Base-by-base conservation (phyloP, 2,888 invertebrate genomes). In the Folsomia manolachei region DNA sequence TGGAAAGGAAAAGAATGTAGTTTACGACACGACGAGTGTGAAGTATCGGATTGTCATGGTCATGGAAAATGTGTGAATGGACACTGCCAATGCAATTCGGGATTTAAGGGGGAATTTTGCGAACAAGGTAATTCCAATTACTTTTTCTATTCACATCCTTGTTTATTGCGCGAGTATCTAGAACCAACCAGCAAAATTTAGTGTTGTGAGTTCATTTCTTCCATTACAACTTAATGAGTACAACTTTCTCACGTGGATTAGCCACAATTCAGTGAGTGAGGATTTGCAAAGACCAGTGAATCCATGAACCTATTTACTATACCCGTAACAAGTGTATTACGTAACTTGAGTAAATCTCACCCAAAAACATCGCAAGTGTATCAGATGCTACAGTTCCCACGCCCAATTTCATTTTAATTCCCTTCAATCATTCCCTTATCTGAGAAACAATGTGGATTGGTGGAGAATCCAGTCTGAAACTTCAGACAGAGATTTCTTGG, bases 1-100 rank as follows among this genome's bases (percentile, higher is more conserved):
- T 99, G 97, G 97, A 98, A 97, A 85, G 98, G 98, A 80, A 93
- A 93, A 82, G 98, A 99, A 84, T 99, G 99, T 84, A 94, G 94
- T 63, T 86, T 97, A 80, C 88, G 95, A 60, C 94, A 95, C 84
- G 94, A 95, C 83, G 96, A 97, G 86, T 99, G 98, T 85, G 95
- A 96, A 86, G 93, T 97, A 82, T 89, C 94, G 27, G 95, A 96
- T 84, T 98, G 98, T 85, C 94, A 94, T 83, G 95, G 95, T 7
- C 95, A 96, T 83, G 99, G 98, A 0, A 93, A 94, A 83, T 99
- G 98, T 85, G 90, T 93, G 77, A 94, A 95, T 83, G 98, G 97
- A 75, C 92, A 93, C 84, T 98, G 98, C 85, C 27, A 65, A n/a
- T 99, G 98, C 85, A 91, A 94, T 75, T 88, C 92, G 71, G 97